Evolutionary conservation across 2,888 invertebrate species (phyloP).

Genomic region (Papilio elwesi): DNA sequence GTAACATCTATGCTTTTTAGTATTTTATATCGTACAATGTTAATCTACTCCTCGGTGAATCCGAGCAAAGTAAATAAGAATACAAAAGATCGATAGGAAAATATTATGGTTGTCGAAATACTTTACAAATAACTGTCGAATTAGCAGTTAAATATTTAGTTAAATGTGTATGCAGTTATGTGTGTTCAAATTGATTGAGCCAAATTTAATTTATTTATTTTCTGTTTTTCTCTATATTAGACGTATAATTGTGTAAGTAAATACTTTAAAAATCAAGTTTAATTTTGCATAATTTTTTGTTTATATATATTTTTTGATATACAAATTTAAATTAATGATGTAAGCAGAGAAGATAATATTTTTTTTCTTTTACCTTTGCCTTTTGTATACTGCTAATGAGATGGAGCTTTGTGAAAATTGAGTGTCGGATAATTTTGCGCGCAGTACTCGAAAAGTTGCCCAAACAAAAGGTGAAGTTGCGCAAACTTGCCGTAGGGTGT

Average conservation of each 20-base stretch:
- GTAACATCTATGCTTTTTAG: no score
- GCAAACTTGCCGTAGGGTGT: conserved; percentile 23
- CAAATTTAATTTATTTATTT: not conserved
- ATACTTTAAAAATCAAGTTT: not conserved
- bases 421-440: conserved; percentile 33
- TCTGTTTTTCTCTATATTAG: not conserved
- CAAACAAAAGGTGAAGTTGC: conserved; percentile 34
- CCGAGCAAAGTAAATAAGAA: not conserved
- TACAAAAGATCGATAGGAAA: not conserved
- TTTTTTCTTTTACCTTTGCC: not conserved
- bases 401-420: conserved; percentile 24
- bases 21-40: not conserved
- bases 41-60: not conserved
- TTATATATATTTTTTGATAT: not conserved
- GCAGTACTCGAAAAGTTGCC: conserved; percentile 27
- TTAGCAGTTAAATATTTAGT: not conserved
- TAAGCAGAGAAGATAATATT: not conserved
- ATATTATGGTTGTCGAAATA: not conserved
- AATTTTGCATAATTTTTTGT: no score
- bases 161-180: not conserved
- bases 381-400: conserved; percentile 29
- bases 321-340: conserved; percentile 14
- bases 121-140: not conserved
- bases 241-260: not conserved
- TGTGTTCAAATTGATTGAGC: not conserved